phyloP scores from a whole-genome alignment of 2,888 invertebrate species.

The Mesoligia furuncula region DNA sequence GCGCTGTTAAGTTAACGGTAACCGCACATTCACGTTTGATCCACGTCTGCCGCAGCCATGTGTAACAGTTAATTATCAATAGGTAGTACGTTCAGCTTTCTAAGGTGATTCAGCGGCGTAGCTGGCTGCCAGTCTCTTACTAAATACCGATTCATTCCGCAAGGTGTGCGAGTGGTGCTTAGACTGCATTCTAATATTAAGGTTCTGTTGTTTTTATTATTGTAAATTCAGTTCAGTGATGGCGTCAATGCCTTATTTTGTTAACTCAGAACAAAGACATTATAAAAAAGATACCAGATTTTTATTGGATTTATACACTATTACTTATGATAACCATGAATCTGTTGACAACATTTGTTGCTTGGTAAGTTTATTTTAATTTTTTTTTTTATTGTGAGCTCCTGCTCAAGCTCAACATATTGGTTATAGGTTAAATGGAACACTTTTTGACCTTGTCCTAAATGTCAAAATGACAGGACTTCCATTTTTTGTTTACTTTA shows the following conservation, averaged over 20 bases:
- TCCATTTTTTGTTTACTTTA: constrained; percentile 74
- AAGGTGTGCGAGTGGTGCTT: constrained; percentile 72
- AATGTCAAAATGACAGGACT: constrained; percentile 84
- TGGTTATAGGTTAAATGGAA: constrained; percentile 73
- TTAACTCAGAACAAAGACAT: constrained; percentile 92
- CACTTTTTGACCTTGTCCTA: constrained; percentile 84
- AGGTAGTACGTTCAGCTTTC: constrained; percentile 84
- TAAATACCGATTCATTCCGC: constrained; percentile 71
- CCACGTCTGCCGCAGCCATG: constrained; percentile 85
- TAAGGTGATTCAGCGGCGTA: constrained; percentile 86
- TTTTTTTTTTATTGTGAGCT: constrained; percentile 39
- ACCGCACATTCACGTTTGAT: constrained; percentile 80
- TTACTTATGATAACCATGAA: constrained; percentile 96
- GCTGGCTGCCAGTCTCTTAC: constrained; percentile 80
- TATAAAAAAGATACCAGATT: constrained; percentile 97
- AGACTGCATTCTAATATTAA: constrained; percentile 55
- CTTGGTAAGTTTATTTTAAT: constrained; percentile 88
- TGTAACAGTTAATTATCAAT: constrained; percentile 87
- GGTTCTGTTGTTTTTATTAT: constrained; percentile 56
- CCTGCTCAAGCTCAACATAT: constrained; percentile 38
- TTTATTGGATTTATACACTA: constrained; percentile 95
- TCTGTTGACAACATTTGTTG: constrained; percentile 93
- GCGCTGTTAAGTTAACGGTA: constrained; percentile 84
- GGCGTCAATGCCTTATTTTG: constrained; percentile 89
- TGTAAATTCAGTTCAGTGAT: constrained; percentile 74